These are phyloP conservation scores for Epizoanthus rinbou DNA, from an alignment of 92 coral and sea anemone genomes.

Conservation along the genomic window DNA sequence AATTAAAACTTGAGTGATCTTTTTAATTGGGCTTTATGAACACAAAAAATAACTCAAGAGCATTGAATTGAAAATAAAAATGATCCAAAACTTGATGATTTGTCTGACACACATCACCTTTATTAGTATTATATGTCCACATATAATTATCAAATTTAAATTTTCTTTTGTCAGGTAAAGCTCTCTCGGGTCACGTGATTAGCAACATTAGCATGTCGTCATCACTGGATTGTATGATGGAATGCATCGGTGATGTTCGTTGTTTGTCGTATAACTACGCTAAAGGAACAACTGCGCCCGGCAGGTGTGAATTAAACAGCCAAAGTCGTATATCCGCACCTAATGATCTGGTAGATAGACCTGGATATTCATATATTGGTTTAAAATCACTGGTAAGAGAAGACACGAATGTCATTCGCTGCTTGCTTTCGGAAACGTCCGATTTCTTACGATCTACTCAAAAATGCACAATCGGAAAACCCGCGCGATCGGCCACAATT, in stretches of 20 bases:
- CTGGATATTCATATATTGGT: conserved; percentile 24
- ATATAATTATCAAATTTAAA: no score
- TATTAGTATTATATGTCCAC: no score
- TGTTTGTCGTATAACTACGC: conserved; percentile 31
- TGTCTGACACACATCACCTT: no score
- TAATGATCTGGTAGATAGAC: background rate
- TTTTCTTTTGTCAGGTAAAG: background rate
- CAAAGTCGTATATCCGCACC: conserved; percentile 1
- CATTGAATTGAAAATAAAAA: no score
- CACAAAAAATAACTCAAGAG: no score
- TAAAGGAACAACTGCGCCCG: background rate
- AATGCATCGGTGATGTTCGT: conserved; percentile 17
- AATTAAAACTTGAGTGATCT: no score
- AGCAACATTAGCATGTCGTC: conserved; percentile 1
- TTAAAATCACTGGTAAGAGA: background rate
- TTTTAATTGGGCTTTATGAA: no score
- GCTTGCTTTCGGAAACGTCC: no score
- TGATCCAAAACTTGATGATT: no score
- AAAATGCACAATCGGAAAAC: no score
- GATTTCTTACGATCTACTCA: no score
- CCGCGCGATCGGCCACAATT: no score
- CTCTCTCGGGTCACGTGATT: conserved; percentile 20
- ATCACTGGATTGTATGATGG: conserved; percentile 27
- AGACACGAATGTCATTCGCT: background rate
- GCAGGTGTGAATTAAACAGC: conserved; percentile 17